A percentile compares a stretch with the other conserved stretches of the same genome.
These are phyloP conservation scores for Polypterus senegalus DNA, from an alignment of 2,113 vertebrate genomes.

Conservation along the genomic window DNA sequence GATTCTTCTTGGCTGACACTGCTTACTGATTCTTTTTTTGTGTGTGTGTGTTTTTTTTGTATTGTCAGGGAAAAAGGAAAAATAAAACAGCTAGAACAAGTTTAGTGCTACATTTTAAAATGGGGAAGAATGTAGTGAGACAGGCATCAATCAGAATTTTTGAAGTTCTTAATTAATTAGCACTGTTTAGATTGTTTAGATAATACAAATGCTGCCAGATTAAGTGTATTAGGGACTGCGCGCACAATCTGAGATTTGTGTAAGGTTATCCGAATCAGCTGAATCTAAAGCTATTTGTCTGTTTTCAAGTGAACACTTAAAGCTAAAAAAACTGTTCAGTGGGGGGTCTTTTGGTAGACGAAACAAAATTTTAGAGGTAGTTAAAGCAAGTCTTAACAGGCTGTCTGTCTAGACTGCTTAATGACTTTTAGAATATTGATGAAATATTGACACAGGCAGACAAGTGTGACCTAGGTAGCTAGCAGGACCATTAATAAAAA, in stretches of 20 bases:
- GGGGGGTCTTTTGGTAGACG: conserved; percentile 33
- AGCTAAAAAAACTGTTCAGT: conserved; percentile 23
- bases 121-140: no score
- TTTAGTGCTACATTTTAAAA: no score
- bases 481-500: conserved; percentile 19
- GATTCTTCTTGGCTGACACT: not conserved
- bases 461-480: conserved; percentile 32
- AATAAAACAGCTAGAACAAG: no score
- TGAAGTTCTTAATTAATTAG: no score
- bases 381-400: conserved; percentile 33
- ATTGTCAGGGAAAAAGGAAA: no score
- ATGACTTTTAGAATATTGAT: conserved; percentile 43
- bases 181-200: no score
- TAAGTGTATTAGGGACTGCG: not conserved
- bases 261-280: not conserved
- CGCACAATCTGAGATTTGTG: conserved; percentile 1
- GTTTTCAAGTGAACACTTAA: conserved; percentile 29
- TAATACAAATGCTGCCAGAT: not conserved
- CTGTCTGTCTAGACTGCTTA: conserved; percentile 51
- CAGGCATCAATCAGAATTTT: no score
- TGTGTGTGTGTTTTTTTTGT: not conserved
- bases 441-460: conserved; percentile 43
- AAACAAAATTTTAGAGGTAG: conserved; percentile 41
- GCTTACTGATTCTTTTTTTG: conserved; percentile 13
- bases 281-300: conserved; percentile 6